Percentiles rank a stretch among this genome's conserved stretches.
These are phyloP conservation scores for Paratilapia polleni DNA, from an alignment of 2,113 vertebrate genomes.

Conservation along the genomic window DNA sequence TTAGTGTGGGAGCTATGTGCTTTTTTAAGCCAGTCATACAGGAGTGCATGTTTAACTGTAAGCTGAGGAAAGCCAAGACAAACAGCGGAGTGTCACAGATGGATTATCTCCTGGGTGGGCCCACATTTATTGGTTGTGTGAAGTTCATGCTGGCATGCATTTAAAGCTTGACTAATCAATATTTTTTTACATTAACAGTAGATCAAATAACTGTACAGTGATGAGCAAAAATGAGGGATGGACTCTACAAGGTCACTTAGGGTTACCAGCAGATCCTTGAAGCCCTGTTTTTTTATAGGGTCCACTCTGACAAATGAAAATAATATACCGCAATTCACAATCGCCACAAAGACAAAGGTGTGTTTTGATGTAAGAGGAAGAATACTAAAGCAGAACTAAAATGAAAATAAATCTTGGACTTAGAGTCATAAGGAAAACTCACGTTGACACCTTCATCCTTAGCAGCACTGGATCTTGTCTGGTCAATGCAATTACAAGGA, in stretches of 20 bases:
- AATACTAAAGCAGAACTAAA: too few species aligned
- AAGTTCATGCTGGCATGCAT: background rate
- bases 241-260: too few species aligned
- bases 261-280: background rate
- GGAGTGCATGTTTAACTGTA: slow-evolving; percentile 1
- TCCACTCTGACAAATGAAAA: background rate
- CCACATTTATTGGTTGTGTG: background rate
- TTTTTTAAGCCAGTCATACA: slow-evolving; percentile 7
- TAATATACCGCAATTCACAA: background rate
- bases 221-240: background rate
- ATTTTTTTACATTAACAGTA: background rate
- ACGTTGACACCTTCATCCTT: background rate
- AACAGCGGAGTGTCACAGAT: slow-evolving; percentile 23
- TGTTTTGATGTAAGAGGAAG: too few species aligned
- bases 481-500: background rate
- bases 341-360: too few species aligned
- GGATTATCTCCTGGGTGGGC: slow-evolving; percentile 9
- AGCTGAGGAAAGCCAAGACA: slow-evolving; percentile 25
- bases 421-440: background rate
- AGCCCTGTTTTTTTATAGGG: background rate
- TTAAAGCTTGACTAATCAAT: background rate
- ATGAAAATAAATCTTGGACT: too few species aligned
- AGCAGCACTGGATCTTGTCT: background rate
- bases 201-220: background rate
- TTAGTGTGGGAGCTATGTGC: background rate